phyloP scores from a whole-genome alignment of 2,888 invertebrate genomes.

The Synanthedon tipuliformis region DNA sequence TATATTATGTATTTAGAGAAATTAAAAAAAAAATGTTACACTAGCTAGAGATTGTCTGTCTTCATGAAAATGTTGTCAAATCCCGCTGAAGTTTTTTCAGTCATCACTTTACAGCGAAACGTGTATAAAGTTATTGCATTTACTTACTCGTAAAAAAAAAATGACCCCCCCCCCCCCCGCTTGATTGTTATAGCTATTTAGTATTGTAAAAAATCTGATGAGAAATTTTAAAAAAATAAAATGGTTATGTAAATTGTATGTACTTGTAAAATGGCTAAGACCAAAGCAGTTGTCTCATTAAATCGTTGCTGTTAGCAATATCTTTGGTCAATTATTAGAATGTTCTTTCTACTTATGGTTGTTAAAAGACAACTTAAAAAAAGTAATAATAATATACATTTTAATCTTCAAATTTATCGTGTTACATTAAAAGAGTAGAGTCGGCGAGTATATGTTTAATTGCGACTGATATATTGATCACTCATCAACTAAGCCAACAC shows the following conservation, averaged over 20 bases:
- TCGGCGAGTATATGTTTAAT: neutral
- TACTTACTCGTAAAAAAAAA: neutral
- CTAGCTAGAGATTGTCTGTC: no score
- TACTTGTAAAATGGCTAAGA: slow-evolving; percentile 53
- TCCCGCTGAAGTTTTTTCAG: no score
- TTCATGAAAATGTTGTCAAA: no score
- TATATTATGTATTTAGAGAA: slow-evolving; percentile 47
- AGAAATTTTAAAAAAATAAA: slow-evolving; percentile 17
- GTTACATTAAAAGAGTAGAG: neutral
- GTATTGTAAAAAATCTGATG: slow-evolving; percentile 24
- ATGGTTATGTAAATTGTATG: slow-evolving; percentile 38
- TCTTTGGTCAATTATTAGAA: slow-evolving; percentile 69
- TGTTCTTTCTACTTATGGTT: slow-evolving; percentile 51
- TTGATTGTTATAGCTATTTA: slow-evolving; percentile 36
- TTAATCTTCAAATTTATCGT: slow-evolving; percentile 30
- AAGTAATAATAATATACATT: slow-evolving; percentile 37
- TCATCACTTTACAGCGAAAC: no score
- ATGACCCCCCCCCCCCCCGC: slow-evolving; percentile 30
- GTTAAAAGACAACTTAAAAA: slow-evolving; percentile 50
- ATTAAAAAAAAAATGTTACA: no score
- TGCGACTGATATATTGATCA: no score
- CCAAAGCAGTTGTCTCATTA: slow-evolving; percentile 53
- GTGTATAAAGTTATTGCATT: neutral
- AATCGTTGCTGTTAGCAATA: slow-evolving; percentile 62
- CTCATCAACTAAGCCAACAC: no score